Evolutionary conservation across 2,888 invertebrate genomes (phyloP).

Genomic region (Pherbina coryleti): DNA sequence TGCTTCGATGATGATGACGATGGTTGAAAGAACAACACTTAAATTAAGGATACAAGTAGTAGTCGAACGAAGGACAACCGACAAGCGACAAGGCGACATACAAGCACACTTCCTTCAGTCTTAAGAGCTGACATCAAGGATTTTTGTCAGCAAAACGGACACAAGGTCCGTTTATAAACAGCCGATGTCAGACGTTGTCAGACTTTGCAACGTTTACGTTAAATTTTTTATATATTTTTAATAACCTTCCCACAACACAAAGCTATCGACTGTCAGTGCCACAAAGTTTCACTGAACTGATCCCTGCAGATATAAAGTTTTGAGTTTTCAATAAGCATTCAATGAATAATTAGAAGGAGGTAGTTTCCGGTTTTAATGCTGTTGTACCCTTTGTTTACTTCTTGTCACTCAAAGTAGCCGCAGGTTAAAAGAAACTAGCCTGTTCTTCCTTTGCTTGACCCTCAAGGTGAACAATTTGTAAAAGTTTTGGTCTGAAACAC

Average conservation of each 20-base stretch:
- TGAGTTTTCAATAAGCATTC: conserved; percentile 26
- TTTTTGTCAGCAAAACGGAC: neutral
- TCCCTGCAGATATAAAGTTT: neutral
- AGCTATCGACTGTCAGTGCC: neutral
- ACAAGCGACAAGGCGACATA: neutral
- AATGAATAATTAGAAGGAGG: neutral
- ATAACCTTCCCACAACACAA: neutral
- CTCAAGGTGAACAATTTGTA: neutral
- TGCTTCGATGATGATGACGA: neutral
- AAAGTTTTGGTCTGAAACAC: neutral
- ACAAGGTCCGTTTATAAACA: neutral
- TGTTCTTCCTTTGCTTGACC: neutral
- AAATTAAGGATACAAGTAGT: conserved; percentile 18
- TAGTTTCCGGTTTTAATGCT: neutral
- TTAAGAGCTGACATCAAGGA: conserved; percentile 12
- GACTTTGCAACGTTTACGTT: neutral
- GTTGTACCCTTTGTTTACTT: neutral
- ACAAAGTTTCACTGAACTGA: neutral
- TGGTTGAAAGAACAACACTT: conserved; percentile 20
- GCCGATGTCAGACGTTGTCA: neutral
- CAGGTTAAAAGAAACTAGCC: neutral
- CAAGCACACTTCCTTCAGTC: neutral
- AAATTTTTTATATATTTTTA: neutral
- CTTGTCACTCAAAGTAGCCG: neutral
- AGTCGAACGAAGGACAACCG: neutral